These are phyloP conservation scores for Xenopus laevis DNA, from an alignment of 2,113 vertebrate genomes.

Conservation along the genomic window DNA sequence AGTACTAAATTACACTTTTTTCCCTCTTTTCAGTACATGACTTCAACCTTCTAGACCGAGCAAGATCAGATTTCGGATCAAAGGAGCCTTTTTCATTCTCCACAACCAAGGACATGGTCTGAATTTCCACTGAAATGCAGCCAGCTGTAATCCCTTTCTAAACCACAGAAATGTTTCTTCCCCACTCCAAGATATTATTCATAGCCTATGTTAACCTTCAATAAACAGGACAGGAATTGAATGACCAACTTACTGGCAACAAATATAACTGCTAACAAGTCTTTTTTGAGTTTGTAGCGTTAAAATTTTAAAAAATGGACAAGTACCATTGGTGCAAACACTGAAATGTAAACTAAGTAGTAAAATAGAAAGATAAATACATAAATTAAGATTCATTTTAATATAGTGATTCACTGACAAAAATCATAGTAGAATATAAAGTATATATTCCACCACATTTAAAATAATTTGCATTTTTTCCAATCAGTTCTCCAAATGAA, in stretches of 20 bases:
- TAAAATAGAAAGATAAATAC: too few species aligned
- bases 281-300: too few species aligned
- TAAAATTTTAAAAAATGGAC: too few species aligned
- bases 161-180: slow-evolving; percentile 46
- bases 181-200: slow-evolving; percentile 48
- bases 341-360: too few species aligned
- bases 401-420: too few species aligned
- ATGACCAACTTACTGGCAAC: slow-evolving; percentile 37
- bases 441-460: too few species aligned
- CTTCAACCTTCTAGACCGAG: slow-evolving; percentile 47
- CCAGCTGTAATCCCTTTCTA: slow-evolving; percentile 41
- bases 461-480: too few species aligned
- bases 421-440: too few species aligned
- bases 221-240: slow-evolving; percentile 38
- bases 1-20: not conserved
- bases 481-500: too few species aligned
- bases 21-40: slow-evolving; percentile 5
- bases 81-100: slow-evolving; percentile 39
- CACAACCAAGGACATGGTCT: slow-evolving; percentile 49
- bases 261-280: slow-evolving; percentile 14
- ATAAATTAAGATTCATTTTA: too few species aligned
- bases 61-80: slow-evolving; percentile 53
- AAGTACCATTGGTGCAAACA: too few species aligned
- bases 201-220: slow-evolving; percentile 24
- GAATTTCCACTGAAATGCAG: slow-evolving; percentile 52